Base-by-base conservation (phyloP, 2,888 invertebrate genomes). In the Euplagia quadripunctaria region DNA sequence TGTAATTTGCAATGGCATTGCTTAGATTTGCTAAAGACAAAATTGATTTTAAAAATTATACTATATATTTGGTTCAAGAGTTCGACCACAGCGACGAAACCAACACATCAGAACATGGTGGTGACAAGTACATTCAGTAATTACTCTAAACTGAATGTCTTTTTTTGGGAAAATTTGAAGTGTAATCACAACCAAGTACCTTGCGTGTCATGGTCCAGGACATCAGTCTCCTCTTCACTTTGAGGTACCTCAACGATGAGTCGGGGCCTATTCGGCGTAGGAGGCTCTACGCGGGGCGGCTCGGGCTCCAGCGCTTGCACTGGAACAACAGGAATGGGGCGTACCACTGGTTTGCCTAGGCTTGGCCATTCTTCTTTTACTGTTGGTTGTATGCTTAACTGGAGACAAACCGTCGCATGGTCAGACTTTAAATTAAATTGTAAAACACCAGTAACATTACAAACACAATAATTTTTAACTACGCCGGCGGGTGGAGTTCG, bases 351-450 rank as follows among this genome's bases (percentile, higher is more conserved):
- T 73, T 79, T 82, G 20, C 91, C 92, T 16, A 94, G 85, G 16
- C 88, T 87, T 0, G 95, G 95, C 94, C 95, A 94, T 75, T 94
- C 93, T 68, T 94, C 94, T 72, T 82, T 85, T 7, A 79, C 83
- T 4, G 83, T 64, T 20, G 89, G 86, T 52, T 87, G 88, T 43
- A 94, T 83, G 43, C 73, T 87, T 67, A 94, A 79, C 94, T 94
- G 87, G 0, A 81, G 83, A 51, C n/a, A 46, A n/a, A 66, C 0
- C 0, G 14, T 66, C 46, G 16, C 12, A 20, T 20, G 20, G 20
- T 58, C 3, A 58, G 20, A n/a, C 20, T 20, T 20, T 46, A 46
- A 46, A n/a, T 16, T 17, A 16, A 31, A 31, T 31, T 31, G 31
- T 31, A 31, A 31, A 31, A 31, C 1, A 31, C 31, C 2, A 31